Evolutionary conservation across 1,140 invertebrate species (phyloP), one percentile per base, ranked within the genome.

Genomic region (Drosophila tsacasi): DNA sequence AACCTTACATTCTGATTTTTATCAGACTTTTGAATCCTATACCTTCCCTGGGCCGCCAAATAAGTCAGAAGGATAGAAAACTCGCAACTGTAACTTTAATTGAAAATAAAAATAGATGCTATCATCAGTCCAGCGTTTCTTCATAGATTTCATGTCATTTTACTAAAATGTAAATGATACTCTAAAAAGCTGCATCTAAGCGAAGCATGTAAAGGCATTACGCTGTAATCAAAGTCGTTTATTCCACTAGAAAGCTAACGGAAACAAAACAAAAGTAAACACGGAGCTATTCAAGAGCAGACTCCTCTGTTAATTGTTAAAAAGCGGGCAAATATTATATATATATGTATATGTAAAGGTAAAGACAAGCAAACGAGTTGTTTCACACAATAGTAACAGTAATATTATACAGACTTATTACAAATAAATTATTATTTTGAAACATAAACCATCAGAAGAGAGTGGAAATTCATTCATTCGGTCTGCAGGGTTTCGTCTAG

Each of bases 391-490:
- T 85, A 82, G 86, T 84, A 90, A 90, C 85, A 90, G 75, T 90
- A 91, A 90, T 86, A 90, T 90, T 81, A 85, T 90, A 90, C 85
- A 90, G 75, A 85, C 79, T 90, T 90, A 90, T 90, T 90, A 82
- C 62, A 82, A 87, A 90, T 90, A 90, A 90, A 90, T 91, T 90
- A 90, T 85, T 90, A 90, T 85, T 90, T 91, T 82, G 74, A 85
- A 90, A 71, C 74, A 89, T 75, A 63, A 64, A 81, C 63, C 62
- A 85, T 69, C 19, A n/a, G n/a, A n/a, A 49, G 42, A 47, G 35
- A 59, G 42, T 64, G 21, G 44, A 40, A 65, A 49, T 58, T 63
- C 60, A 49, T 58, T 63, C 60, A 68, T 67, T 66, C 15, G 30
- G 32, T 62, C 25, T 46, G 30, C 30, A 25, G 27, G 32, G 47